Evolutionary conservation across 2,888 invertebrate species (phyloP), one percentile per base, ranked within the genome.

Genomic region (Pelosia muscerda): DNA sequence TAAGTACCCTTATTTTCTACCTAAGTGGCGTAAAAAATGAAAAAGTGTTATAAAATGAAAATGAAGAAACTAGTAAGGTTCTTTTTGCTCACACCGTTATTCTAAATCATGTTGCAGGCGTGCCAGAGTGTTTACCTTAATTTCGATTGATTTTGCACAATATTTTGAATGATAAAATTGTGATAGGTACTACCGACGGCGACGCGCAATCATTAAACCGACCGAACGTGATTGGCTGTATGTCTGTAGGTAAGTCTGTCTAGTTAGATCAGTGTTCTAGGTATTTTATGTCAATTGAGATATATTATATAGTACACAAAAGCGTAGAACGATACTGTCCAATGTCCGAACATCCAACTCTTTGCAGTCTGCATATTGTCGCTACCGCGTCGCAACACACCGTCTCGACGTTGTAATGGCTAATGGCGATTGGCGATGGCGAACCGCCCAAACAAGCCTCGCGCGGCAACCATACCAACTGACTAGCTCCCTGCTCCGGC

Each of bases 381-480:
- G 81, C 78, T 80, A 69, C 80, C 82, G 82, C 78, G 74, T 81
- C 81, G 81, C 81, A 82, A 82, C 81, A 78, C 68, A 66, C 71
- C 68, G 61, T 67, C 65, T 3, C 38, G 15, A 38, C 38, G 63
- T 63, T 23, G 11, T 0, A 0, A 15, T 56, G 56, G 10, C 26
- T 5, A 4, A 15, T 15, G 28, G 2, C 22, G 22, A n/a, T n/a
- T 23, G 54, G 68, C 63, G 38, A 69, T 65, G 53, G 69, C 65
- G 71, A 74, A 73, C 74, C 75, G 77, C 74, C 77, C 67, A 76
- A 75, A 79, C 76, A 74, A 79, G 75, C 73, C 60, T 76, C 71
- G 68, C 79, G 69, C 79, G 57, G 69, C 71, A 72, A 68, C 73
- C 79, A 70, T 15, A 65, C 75, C 68, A 66, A 62, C 61, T 66